Conservation (phyloP, 2,888 invertebrate species). For the Acrobasis consociella region DNA sequence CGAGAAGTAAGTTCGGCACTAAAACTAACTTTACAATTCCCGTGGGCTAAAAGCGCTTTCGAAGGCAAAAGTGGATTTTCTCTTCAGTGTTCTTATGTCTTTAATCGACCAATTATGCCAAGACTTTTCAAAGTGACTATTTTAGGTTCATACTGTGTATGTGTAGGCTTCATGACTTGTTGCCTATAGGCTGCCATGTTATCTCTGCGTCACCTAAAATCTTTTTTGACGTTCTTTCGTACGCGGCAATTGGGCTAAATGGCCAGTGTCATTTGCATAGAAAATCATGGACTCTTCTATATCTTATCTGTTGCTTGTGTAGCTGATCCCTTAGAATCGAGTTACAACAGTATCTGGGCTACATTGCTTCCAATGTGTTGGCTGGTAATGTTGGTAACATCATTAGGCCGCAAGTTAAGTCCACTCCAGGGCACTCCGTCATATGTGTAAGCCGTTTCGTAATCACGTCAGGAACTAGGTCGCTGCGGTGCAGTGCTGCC, state of each 20-base stretch:
- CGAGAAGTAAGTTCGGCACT: constrained; percentile 16
- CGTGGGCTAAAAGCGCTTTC: constrained; percentile 8
- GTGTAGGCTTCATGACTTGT: no score
- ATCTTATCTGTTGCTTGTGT: no score
- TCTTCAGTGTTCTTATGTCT: neutral
- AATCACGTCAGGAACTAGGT: constrained; percentile 27
- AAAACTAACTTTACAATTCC: constrained; percentile 17
- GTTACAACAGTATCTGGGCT: no score
- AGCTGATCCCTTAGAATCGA: neutral
- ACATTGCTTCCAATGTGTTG: no score
- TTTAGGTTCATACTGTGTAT: neutral
- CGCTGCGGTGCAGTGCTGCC: constrained; percentile 35
- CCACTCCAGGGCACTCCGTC: constrained; percentile 16
- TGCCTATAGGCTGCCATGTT: no score
- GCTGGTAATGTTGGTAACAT: constrained; percentile 9
- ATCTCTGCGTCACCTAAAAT: no score
- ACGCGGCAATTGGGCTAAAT: neutral
- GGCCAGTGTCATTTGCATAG: neutral
- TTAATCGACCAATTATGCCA: neutral
- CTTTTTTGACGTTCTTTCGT: no score
- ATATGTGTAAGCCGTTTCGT: neutral
- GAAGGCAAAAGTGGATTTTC: constrained; percentile 11
- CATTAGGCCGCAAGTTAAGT: constrained; percentile 23
- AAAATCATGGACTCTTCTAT: no score
- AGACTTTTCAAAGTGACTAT: neutral